phyloP scores from a whole-genome alignment of 2,113 vertebrate species.

The Aldabrachelys gigantea region DNA sequence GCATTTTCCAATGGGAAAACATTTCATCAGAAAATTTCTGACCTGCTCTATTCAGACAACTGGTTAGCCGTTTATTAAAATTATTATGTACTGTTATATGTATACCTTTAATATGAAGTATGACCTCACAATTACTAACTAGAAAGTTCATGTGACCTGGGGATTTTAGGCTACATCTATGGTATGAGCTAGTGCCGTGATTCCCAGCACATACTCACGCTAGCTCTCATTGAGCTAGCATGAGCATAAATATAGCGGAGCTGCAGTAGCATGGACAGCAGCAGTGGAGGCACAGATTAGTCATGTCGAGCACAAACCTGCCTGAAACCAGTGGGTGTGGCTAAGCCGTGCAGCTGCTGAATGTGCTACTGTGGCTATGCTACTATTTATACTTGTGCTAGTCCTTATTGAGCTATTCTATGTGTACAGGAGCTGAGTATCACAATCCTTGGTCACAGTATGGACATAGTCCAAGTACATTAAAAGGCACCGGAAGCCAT shows the following conservation, averaged over 20 bases:
- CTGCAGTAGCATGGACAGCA: not conserved
- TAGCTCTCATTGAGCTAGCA: not conserved
- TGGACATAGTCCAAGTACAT: not conserved
- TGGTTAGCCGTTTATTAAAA: not conserved
- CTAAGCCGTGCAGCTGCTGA: not conserved
- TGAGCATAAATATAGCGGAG: not conserved
- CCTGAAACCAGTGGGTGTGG: not conserved
- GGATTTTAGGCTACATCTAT: not conserved
- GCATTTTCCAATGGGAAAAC: not conserved
- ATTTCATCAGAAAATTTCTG: not conserved
- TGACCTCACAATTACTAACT: not conserved
- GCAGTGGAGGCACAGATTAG: not conserved
- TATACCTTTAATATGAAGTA: not conserved
- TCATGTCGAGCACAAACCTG: not conserved
- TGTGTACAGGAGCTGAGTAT: not conserved
- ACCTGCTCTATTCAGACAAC: not conserved
- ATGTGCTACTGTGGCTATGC: not conserved
- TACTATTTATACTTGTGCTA: not conserved
- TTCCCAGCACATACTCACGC: not conserved
- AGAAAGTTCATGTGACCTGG: not conserved
- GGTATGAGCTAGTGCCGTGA: not conserved
- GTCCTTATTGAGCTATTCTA: not conserved
- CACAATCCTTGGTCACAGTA: not conserved
- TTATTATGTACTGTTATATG: too few species aligned
- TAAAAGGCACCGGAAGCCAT: not conserved